phyloP scores from a whole-genome alignment of 1,140 invertebrate genomes.

The Phortica variegata region DNA sequence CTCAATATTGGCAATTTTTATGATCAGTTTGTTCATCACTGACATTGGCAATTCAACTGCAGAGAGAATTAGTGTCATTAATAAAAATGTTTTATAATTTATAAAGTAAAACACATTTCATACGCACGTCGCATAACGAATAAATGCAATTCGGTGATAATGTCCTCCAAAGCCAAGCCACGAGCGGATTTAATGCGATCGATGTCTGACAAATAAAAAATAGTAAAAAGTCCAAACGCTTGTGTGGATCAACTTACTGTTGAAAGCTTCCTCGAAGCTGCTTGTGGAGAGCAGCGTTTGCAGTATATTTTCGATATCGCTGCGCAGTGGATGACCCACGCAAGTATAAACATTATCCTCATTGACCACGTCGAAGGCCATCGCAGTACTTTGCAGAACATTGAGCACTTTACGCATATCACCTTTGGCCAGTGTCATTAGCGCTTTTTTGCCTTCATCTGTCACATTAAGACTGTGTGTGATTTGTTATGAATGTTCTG shows the following conservation, averaged over 20 bases:
- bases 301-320: conserved; percentile 87
- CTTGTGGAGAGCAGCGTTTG: conserved; percentile 87
- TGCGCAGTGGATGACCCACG: conserved; percentile 90
- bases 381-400: conserved; percentile 89
- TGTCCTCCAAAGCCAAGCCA: conserved; percentile 87
- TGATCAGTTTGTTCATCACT: conserved; percentile 72
- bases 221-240: too few relatives aligned
- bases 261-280: conserved; percentile 75
- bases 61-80: conserved; percentile 50
- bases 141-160: conserved; percentile 83
- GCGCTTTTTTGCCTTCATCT: conserved; percentile 86
- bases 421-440: conserved; percentile 88
- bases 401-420: conserved; percentile 98
- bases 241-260: conserved; percentile 64
- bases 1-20: conserved; percentile 83
- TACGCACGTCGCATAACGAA: conserved; percentile 80
- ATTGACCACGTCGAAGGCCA: conserved; percentile 83
- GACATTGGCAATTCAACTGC: conserved; percentile 79
- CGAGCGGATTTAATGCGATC: conserved; percentile 80
- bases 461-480: conserved; percentile 74
- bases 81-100: neutral
- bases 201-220: conserved; percentile 66
- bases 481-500: conserved; percentile 11
- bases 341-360: conserved; percentile 95
- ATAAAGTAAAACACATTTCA: conserved; percentile 3